phyloP scores from a whole-genome alignment of 2,113 vertebrate genomes.

The Tympanuchus pallidicinctus region DNA sequence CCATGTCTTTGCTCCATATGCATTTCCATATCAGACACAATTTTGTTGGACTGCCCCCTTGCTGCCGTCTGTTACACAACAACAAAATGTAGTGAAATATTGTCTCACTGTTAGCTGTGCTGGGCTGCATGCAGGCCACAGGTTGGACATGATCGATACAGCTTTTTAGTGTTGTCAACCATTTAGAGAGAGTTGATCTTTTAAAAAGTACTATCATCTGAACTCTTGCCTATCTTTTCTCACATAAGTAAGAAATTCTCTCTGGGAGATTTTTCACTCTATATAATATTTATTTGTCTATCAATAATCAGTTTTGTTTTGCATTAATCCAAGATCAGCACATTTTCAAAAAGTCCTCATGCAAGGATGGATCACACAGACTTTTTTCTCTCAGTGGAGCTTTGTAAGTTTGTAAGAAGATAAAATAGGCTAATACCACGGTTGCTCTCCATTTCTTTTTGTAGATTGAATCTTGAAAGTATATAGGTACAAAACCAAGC shows the following conservation, averaged over 20 bases:
- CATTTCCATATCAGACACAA: no score
- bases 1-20: no score
- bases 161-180: background rate
- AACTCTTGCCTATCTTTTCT: background rate
- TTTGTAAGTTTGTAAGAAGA: background rate
- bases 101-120: no score
- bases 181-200: background rate
- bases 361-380: background rate
- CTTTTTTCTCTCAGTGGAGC: accelerated
- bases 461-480: background rate
- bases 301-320: background rate
- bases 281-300: background rate
- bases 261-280: background rate
- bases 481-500: background rate
- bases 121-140: no score
- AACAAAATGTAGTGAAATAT: no score
- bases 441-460: background rate
- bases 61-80: no score
- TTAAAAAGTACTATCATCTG: background rate
- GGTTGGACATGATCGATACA: no score
- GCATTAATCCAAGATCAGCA: background rate
- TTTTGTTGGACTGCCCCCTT: no score
- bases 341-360: background rate
- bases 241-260: background rate
- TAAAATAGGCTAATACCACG: background rate